Percentiles rank a stretch among this genome's conserved stretches.
These are phyloP conservation scores for Mastacembelus armatus DNA, from an alignment of 2,797 vertebrate genomes.

Conservation along the genomic window DNA sequence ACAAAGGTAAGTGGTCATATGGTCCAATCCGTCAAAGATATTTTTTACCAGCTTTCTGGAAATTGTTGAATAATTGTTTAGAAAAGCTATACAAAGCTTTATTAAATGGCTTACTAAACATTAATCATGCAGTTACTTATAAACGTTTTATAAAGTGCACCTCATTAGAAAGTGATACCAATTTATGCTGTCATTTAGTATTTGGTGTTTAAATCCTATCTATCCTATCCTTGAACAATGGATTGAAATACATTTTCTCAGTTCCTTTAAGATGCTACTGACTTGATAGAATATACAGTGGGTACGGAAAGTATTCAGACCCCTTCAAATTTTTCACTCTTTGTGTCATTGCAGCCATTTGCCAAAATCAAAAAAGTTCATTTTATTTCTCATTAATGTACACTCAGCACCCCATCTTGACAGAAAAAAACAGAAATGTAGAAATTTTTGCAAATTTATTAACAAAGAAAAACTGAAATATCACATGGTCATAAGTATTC, in stretches of 20 bases:
- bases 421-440: too few relatives aligned
- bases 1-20: slow-evolving; percentile 1
- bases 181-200: neutral
- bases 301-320: too few relatives aligned
- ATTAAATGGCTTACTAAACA: slow-evolving; percentile 14
- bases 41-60: neutral
- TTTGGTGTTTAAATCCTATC: slow-evolving; percentile 2
- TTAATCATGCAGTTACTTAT: slow-evolving; percentile 9
- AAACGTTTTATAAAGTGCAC: neutral
- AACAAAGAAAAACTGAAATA: too few relatives aligned
- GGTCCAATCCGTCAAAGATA: neutral
- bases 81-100: neutral
- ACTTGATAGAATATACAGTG: neutral
- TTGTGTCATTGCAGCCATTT: too few relatives aligned
- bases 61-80: slow-evolving; percentile 4
- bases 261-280: neutral
- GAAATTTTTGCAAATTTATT: too few relatives aligned
- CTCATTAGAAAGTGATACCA: neutral
- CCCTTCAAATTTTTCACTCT: too few relatives aligned
- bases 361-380: too few relatives aligned
- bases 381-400: too few relatives aligned
- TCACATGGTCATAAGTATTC: too few relatives aligned
- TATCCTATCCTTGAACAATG: neutral
- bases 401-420: too few relatives aligned
- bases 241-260: neutral